Evolutionary conservation across 2,888 invertebrate genomes (phyloP), one percentile per base, ranked within the genome.

Genomic region (Macaria liturata): DNA sequence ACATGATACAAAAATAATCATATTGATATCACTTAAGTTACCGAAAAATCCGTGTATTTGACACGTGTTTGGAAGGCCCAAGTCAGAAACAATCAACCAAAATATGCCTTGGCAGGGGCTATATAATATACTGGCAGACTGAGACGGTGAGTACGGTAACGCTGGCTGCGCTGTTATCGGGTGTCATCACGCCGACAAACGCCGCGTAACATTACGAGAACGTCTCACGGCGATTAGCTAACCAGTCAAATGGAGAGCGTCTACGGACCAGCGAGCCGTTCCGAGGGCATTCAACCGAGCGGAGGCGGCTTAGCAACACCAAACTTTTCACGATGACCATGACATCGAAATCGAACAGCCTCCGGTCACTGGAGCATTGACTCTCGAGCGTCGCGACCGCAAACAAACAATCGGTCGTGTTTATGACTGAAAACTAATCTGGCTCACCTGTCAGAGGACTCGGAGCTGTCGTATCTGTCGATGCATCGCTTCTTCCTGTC

Each of bases 401-500:
- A 78, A 81, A 80, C 80, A 81, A 79, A 76, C 67, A 74, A 70
- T 65, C 68, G 66, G 64, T 54, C 65, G 51, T 68, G 61, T 62
- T 69, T 71, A 76, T 72, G 74, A 80, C 75, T 69, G 66, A 80
- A 76, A 76, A 67, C 43, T 9, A 64, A 54, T 61, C 63, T 51
- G 66, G 83, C 93, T 93, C 88, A 97, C 97, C 97, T 97, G 96
- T 97, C 97, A 91, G 97, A 97, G 80, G 97, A 97, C 93, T 97
- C 97, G 79, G 97, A 97, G 89, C 97, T 97, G 94, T 97, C 97
- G 93, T 96, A 97, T 93, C 97, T 95, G 94, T 97, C 97, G 86
- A 96, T 94, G 92, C 97, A 96, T 91, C 97, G 94, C 92, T 96
- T 97, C 92, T 95, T 96, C 86, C 95, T 94, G 82, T 94, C 95